phyloP scores from a whole-genome alignment of 2,888 invertebrate species.

The Congeria kusceri region DNA sequence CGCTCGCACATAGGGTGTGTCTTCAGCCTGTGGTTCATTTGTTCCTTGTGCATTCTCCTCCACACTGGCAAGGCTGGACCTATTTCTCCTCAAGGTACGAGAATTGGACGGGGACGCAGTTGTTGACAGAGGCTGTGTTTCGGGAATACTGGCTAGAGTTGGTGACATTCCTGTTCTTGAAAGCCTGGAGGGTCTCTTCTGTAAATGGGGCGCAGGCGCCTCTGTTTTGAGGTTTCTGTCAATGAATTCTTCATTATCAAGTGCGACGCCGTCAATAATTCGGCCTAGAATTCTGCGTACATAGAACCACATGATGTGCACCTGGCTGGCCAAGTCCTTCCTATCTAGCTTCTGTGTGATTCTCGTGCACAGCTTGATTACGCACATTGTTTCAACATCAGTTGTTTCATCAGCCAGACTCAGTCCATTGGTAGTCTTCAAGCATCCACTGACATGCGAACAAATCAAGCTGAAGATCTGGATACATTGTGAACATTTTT shows the following conservation, averaged over 20 bases:
- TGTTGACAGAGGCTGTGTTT: background rate
- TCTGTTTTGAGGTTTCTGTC: background rate
- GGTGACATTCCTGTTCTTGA: background rate
- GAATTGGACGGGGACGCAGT: conserved; percentile 32
- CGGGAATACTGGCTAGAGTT: conserved; percentile 44
- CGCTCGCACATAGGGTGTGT: background rate
- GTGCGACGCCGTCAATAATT: conserved; percentile 38
- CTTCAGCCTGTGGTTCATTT: background rate
- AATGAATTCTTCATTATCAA: background rate
- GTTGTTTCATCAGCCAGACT: background rate
- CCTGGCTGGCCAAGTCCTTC: conserved; percentile 14
- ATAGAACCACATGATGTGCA: conserved; percentile 51
- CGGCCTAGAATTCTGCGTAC: conserved; percentile 52
- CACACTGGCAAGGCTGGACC: conserved; percentile 25
- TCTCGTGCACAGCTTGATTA: conserved; percentile 29
- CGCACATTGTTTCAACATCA: conserved; percentile 3
- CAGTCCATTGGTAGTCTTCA: conserved; percentile 7
- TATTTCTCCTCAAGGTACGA: conserved; percentile 28
- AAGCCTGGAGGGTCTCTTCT: conserved; percentile 8
- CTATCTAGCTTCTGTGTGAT: conserved; percentile 19
- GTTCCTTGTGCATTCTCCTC: conserved; percentile 1
- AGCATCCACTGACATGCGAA: conserved; percentile 54
- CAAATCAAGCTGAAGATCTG: conserved; percentile 60
- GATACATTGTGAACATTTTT: conserved; percentile 52
- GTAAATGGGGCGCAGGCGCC: background rate